phyloP scores from a whole-genome alignment of 2,113 vertebrate species.

The Columba livia region DNA sequence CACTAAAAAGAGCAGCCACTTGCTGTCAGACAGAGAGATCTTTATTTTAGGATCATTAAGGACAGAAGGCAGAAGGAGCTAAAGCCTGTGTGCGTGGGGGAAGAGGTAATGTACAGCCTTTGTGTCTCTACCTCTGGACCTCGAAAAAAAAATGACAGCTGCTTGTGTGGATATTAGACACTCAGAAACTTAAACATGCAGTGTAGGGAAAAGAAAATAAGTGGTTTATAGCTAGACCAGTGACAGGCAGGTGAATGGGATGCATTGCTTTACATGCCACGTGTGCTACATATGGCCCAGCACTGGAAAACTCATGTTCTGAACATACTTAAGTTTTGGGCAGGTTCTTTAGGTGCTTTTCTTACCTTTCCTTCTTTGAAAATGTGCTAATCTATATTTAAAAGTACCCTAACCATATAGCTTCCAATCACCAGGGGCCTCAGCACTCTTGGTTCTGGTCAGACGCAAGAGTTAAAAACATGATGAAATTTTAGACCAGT shows the following conservation, averaged over 20 bases:
- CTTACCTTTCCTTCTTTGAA: background rate
- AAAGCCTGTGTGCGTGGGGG: background rate
- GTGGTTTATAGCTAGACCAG: background rate
- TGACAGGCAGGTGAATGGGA: background rate
- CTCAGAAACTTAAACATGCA: conserved; percentile 1
- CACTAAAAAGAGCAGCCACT: conserved; percentile 47
- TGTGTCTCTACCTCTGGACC: background rate
- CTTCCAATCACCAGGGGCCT: background rate
- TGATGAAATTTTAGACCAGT: background rate
- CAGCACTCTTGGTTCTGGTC: background rate
- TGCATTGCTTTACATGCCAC: background rate
- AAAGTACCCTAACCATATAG: background rate
- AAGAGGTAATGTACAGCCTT: background rate
- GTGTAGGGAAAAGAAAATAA: background rate
- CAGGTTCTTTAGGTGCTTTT: background rate
- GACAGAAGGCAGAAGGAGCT: conserved; percentile 38
- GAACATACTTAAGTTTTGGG: background rate
- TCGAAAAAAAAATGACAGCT: background rate
- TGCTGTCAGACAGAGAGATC: conserved; percentile 50
- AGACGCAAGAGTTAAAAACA: background rate
- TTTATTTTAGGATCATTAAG: conserved; percentile 30
- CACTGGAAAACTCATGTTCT: background rate
- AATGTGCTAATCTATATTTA: background rate
- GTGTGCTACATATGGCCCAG: background rate
- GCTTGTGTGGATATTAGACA: background rate